Evolutionary conservation across 2,888 invertebrate species (phyloP), one percentile per base, ranked within the genome.

Genomic region (Eilema griseolum): DNA sequence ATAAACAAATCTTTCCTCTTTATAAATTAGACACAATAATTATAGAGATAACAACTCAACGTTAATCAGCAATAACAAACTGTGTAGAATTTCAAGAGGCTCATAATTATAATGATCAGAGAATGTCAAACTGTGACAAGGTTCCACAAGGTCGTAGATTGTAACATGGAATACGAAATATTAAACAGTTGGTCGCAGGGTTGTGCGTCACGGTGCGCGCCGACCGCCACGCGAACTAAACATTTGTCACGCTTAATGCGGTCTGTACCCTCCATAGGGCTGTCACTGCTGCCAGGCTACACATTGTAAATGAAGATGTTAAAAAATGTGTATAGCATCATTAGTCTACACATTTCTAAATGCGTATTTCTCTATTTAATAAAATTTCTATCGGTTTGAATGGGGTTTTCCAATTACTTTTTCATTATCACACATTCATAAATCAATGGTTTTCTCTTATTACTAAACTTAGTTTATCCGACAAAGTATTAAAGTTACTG

Each of bases 201-300:
- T 61, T 68, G 73, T 73, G n/a, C 67, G 56, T 67, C 60, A 56
- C 65, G 68, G 52, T 56, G 31, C 41, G 31, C 62, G 61, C 26
- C 56, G 56, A 61, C 52, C 63, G 41, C 73, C 82, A 81, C 81
- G 80, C 81, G 67, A 81, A 76, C 67, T 59, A 70, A 69, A 78
- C 81, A 81, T 81, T 81, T 81, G 81, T 81, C 82, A 81, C 76
- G 74, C 69, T 72, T 80, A 78, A 81, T 81, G 80, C 76, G 78
- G 70, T 78, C 74, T 76, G 76, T 73, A 76, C 70, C 74, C 71
- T 23, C 7, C 12, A 7, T 56, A 81, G 80, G 80, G 80, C 31
- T n/a, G n/a, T n/a, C n/a, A n/a, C n/a, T n/a, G n/a, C n/a, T 81
- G 77, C n/a, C 66, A 59, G 24, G 28, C 33, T 3, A 26, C n/a